Base-by-base conservation (phyloP, 2,888 invertebrate species). In the Tetheella fluctuosa region DNA sequence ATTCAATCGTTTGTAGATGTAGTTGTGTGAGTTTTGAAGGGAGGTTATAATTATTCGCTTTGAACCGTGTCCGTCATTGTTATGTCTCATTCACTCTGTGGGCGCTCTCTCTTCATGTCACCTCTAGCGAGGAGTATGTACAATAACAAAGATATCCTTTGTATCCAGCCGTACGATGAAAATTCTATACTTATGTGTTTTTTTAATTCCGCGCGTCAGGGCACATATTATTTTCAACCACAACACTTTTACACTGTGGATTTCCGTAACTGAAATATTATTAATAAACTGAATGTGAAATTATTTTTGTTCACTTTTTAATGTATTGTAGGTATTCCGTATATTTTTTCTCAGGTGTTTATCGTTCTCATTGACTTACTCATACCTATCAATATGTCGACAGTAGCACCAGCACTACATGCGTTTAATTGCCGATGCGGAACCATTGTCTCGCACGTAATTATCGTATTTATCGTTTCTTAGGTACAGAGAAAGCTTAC, bases 381-480 rank as follows among this genome's bases (percentile, higher is more conserved):
- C 64, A 59, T 58, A 61, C 52, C 28, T 30, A 58, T 52, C 28
- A 20, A 52, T 52, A 67, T 71, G 71, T 70, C 63, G 65, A 64
- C 68, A 66, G 58, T 62, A 63, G 20, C 42, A 10, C 62, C 25
- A 54, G 61, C 58, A 65, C 69, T 65, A 63, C 64, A 72, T 64
- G 66, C 63, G 67, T n/a, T 73, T 71, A 74, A 79, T 76, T 73
- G 72, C 59, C 67, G 64, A 77, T 68, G 79, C 80, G 82, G 81
- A 84, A 84, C 80, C 70, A 83, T 84, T 84, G 83, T 84, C 72
- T 81, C 70, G 65, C 64, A 70, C 66, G 71, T 79, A 80, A 86
- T 82, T 82, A 79, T 76, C 67, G 76, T 76, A 72, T 75, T 77
- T 73, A 69, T 68, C 68, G 64, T 76, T 78, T 79, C 73, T 73